These are phyloP conservation scores for Benthosema pterotum DNA, from an alignment of 2,797 vertebrate genomes.

Conservation along the genomic window DNA sequence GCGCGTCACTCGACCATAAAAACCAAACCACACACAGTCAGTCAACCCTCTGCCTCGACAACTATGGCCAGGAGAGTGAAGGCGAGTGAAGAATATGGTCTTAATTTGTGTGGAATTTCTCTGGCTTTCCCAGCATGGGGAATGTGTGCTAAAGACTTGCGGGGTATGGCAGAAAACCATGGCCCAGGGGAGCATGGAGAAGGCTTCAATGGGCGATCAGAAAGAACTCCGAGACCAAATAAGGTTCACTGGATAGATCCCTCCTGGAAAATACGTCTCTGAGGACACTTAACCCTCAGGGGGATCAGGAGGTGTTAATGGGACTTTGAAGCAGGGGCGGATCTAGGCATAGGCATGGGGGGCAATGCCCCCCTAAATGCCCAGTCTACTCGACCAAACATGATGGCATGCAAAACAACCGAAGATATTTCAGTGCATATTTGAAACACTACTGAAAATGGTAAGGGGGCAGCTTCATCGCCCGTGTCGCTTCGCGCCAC, in stretches of 20 bases:
- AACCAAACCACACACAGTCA: conserved; percentile 32
- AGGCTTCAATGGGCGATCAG: conserved; percentile 49
- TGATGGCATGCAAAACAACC: too few species aligned
- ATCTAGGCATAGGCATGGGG: too few species aligned
- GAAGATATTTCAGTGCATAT: too few species aligned
- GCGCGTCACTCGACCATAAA: conserved; percentile 16
- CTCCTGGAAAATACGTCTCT: conserved; percentile 27
- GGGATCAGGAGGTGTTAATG: background rate
- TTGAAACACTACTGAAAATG: too few species aligned
- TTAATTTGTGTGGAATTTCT: conserved; percentile 74
- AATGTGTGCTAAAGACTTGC: conserved; percentile 57
- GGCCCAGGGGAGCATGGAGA: conserved; percentile 56
- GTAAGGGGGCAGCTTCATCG: too few species aligned
- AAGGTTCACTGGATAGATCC: conserved; percentile 37
- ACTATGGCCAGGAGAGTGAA: conserved; percentile 51
- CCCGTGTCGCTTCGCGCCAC: too few species aligned
- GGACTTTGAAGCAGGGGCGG: background rate
- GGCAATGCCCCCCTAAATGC: too few species aligned
- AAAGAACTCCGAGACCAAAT: conserved; percentile 39
- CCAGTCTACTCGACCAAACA: too few species aligned
- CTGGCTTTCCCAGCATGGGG: conserved; percentile 52
- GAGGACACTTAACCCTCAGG: conserved; percentile 27
- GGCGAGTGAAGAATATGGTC: conserved; percentile 67
- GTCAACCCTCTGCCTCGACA: conserved; percentile 49
- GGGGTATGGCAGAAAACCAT: conserved; percentile 56